Base-by-base conservation (phyloP, 2,113 vertebrate species). In the Cnemophilus loriae region DNA sequence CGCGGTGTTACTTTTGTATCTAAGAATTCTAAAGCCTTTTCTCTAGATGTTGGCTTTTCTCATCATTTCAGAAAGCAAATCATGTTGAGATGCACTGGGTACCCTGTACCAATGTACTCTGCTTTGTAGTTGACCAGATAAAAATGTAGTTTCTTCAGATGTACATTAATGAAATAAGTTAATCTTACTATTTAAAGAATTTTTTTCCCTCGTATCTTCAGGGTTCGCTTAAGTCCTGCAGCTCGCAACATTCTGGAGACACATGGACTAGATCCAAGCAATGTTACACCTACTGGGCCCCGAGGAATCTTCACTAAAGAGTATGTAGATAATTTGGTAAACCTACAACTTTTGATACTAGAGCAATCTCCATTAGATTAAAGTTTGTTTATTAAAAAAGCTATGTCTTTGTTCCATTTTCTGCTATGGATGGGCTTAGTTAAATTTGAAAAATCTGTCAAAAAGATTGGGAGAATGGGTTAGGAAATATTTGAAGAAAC, bases 271-370 rank as follows among this genome's bases (percentile, higher is more conserved):
- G 98, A 99, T 83, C 97, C 98, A 47, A 98, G 98, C 90, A 93
- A 97, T 88, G 96, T 98, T 55, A 98, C 90, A 39, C 98, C 99
- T 37, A 98, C 99, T 39, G 99, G 99, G 26, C 99, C 98, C 91
- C 98, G 99, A 87, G 99, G 99, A 69, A 97, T 99, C 84, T 98
- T 99, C 97, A 99, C 99, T 37, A 99, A 99, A 95, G 99, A 99
- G 99, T 99, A 98, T 85, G 99, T 98, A 84, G 52, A 87, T 68
- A 49, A n/a, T 90, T 68, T 70, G n/a, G 20, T 80, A 80, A 73
- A 84, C 20, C n/a, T 79, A 30, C 28, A 90, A 7, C 27, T 24
- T 82, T 46, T 71, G 49, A 57, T 75, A 23, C 33, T 46, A 33
- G 32, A 60, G 9, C 21, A 59, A 26, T 77, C 22, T 79, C 42